Base-by-base conservation (phyloP, 2,113 vertebrate species). In the Psittacula cyanocephala region DNA sequence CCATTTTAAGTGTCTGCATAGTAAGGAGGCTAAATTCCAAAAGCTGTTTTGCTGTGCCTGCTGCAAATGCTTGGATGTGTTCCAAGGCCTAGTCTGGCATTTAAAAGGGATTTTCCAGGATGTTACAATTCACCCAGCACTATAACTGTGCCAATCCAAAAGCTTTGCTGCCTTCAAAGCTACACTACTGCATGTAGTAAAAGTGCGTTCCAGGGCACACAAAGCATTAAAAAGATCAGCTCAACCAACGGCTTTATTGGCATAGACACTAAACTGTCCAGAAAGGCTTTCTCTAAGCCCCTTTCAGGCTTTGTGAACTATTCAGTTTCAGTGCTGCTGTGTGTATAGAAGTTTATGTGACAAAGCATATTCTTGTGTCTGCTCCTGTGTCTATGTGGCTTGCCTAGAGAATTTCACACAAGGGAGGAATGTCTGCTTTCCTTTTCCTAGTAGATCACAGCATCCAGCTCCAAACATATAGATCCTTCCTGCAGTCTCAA, bases 71-170 rank as follows among this genome's bases (percentile, higher is more conserved):
- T 77, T 96, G 95, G 95, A 55, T 47, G 12, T 15, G 39, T 78
- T 96, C 96, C 96, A 97, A 79, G 88, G 86, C 88, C 72, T 90
- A 39, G 68, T 90, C 95, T 97, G 95, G 93, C 95, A 95, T 97
- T 94, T 91, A 68, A 81, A 96, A 94, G 96, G 95, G 95, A 88
- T 96, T 97, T 96, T 96, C 96, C 96, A 84, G 93, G 86, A 95
- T 95, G 95, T 95, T 93, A 92, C 88, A 95, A 60, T 93, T 95
- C 92, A 72, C 92, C 82, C 95, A 52, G 86, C 29, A 3, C 80
- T 94, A 16, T 65, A 88, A 92, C 86, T 92, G 72, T 91, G 95
- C 95, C 95, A 90, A 78, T 81, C 90, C 86, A 52, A 92, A 86
- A 80, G 88, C 90, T 90, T 88, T 84, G 80, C 93, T 94, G 86